Base-by-base conservation (phyloP, 1,140 invertebrate genomes). In the Doryteuthis pealeii region DNA sequence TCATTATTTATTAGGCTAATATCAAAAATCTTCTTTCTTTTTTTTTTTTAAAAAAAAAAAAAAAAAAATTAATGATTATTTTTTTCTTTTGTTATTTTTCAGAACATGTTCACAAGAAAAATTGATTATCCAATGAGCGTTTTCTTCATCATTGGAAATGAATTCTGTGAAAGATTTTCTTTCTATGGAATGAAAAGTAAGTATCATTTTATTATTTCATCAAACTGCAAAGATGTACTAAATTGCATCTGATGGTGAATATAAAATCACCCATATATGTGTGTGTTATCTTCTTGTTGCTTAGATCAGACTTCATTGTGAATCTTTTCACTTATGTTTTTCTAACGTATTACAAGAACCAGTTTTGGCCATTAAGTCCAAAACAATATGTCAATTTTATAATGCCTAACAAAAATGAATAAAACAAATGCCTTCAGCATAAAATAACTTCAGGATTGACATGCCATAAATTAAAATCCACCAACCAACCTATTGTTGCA, bases 181-280 rank as follows among this genome's bases (percentile, higher is more conserved):
- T 98, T 92, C 87, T 98, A 98, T 92, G 96, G 96, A 83, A 95
- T 98, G 93, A 92, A 93, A 92, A 93, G 96, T 97, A 89, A 92
- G 28, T 8, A 31, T 33, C 28, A 14, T 54, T 78, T 68, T 58
- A 3, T 43, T 28, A 43, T 70, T 71, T 15, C 40, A 69, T 43
- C 26, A 49, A 35, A 18, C 43, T 62, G 14, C 68, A 62, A 1
- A 70, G 62, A 3, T 10, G 18, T 54, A 31, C 18, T 71, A 68
- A 8, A 32, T 2, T 15, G 4, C 66, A 14, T 72, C 18, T 5
- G 14, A 28, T 49, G 12, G 70, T 30, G 22, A 15, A 8, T 66
- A 68, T 18, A 54, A 58, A 62, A 43, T 75, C 0, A 49, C 22
- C 30, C 8, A 54, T 68, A 14, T 77, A 6, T 72, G 10, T 58